phyloP scores from a whole-genome alignment of 2,797 vertebrate species.

The Myripristis murdjan region DNA sequence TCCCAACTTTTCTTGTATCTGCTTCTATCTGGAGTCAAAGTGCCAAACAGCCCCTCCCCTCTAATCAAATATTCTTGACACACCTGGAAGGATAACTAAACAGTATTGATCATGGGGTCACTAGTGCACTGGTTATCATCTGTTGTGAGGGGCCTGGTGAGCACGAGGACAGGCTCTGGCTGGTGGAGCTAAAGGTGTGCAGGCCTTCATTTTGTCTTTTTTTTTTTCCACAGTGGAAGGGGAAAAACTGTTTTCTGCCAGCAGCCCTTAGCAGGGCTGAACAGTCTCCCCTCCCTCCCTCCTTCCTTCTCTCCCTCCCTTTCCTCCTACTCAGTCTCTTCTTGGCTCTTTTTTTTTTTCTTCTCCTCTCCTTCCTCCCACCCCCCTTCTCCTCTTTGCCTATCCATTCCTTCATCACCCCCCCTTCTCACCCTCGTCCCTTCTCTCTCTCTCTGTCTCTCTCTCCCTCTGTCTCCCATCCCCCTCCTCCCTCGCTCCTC shows the following conservation, averaged over 20 bases:
- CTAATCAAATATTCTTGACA: not conserved
- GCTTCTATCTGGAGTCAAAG: not conserved
- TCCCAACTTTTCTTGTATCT: conserved; percentile 39
- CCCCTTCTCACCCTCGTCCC: conserved; percentile 54
- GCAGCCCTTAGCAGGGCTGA: conserved; percentile 60
- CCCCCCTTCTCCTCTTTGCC: not conserved
- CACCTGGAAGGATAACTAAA: conserved; percentile 1
- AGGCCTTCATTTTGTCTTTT: conserved; percentile 34
- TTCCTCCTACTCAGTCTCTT: conserved; percentile 59
- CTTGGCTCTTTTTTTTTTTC: conserved; percentile 43
- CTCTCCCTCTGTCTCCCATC: not conserved
- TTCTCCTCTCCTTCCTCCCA: not conserved
- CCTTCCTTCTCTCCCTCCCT: conserved; percentile 59
- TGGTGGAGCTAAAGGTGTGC: conserved; percentile 39
- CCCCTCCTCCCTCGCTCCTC: conserved; percentile 13
- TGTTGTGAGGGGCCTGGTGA: conserved; percentile 20
- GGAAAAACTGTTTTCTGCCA: conserved; percentile 63
- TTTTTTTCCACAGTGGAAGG: conserved; percentile 37
- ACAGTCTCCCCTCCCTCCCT: conserved; percentile 59
- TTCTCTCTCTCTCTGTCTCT: conserved; percentile 19
- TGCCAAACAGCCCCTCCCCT: conserved; percentile 5
- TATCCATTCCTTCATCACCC: conserved; percentile 36
- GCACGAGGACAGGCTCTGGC: conserved; percentile 27
- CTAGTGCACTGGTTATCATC: conserved; percentile 15
- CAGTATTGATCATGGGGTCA: not conserved